Evolutionary conservation across 2,797 vertebrate genomes (phyloP), one percentile per base, ranked within the genome.

Genomic region (Furcifer pardalis): DNA sequence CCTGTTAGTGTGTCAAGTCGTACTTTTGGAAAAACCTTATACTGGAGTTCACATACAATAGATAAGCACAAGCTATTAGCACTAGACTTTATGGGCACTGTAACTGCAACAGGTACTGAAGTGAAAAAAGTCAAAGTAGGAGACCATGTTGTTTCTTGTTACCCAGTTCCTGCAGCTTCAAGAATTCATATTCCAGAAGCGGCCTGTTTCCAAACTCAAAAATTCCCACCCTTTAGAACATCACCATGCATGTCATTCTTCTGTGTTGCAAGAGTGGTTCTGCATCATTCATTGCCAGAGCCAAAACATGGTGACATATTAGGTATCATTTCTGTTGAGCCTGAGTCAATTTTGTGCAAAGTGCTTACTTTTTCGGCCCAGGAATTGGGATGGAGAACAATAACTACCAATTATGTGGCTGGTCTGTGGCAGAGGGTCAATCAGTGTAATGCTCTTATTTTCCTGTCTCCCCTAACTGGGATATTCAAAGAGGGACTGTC

Each of bases 221-320:
- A 89, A 79, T 88, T 96, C 62, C 92, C 93, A 2, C 95, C 95
- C 80, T 90, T 98, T 77, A 95, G 91, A 91, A 95, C 95, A 19
- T 89, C 90, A 15, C 97, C 97, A 9, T 98, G 97, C 79, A 49
- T 97, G 79, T 98, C 98, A 21, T 97, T 95, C 84, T 96, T 97
- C 83, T 87, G 97, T 74, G 75, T 97, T 79, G 96, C 97, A 1
- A 97, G 97, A 97, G 94, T 97, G 90, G 95, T 98, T 83, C 86
- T 98, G 37, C 92, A 91, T 75, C 93, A 83, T 82, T 86, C 80
- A 2, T 90, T 97, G 87, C 90, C 92, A 52, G 80, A 84, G n/a
- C 90, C 92, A 4, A 97, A 94, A 81, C 90, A 90, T 21, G 89
- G 91, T 66, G 90, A 87, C 83, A 84, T 87, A 12, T 0, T 95